Base-by-base conservation (phyloP, 2,113 vertebrate species). In the Actenoides lindsayi region DNA sequence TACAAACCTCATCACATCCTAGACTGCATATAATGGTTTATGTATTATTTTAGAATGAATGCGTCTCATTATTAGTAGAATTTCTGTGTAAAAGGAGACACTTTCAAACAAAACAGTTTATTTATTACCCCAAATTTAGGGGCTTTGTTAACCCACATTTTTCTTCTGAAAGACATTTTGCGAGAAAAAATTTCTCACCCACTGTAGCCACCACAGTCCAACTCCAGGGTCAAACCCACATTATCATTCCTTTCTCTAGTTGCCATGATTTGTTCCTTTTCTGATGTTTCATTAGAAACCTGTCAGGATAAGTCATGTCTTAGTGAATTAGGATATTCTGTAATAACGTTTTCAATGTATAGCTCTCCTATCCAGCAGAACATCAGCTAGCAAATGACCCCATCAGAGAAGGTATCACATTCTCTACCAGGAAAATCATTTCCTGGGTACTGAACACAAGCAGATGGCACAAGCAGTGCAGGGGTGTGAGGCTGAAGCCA, bases 1-100 rank as follows among this genome's bases (percentile, higher is more conserved):
- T 12, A 25, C 5, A 74, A 93, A 74, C 6, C 6, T 67, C 44
- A n/a, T 7, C 0, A 0, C 18, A 60, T 19, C 27, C n/a, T n/a
- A 73, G 27, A 46, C 12, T n/a, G 16, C 13, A 60, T 18, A 60
- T 73, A 71, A 31, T 8, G 68, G 13, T 18, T 69, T 57, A 37
- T 64, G 24, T 17, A 37, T 67, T 82, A n/a, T 33, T 41, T 86
- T 70, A 79, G 51, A 82, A 78, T 24, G 5, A 77, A 31, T 5
- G 4, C 42, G 7, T 27, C 21, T 46, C 35, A 60, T 51, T 81
- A 6, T 46, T 46, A 53, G 12, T 12, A 76, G 50, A 62, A 70
- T 70, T 92, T 86, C 54, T 67, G 14, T 24, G 88, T 69, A 37
- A 90, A 80, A 63, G 33, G 3, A 77, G 37, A 77, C 5, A n/a